Evolutionary conservation across 1,140 invertebrate genomes (phyloP).

Genomic region (Diachasmimorpha longicaudata): DNA sequence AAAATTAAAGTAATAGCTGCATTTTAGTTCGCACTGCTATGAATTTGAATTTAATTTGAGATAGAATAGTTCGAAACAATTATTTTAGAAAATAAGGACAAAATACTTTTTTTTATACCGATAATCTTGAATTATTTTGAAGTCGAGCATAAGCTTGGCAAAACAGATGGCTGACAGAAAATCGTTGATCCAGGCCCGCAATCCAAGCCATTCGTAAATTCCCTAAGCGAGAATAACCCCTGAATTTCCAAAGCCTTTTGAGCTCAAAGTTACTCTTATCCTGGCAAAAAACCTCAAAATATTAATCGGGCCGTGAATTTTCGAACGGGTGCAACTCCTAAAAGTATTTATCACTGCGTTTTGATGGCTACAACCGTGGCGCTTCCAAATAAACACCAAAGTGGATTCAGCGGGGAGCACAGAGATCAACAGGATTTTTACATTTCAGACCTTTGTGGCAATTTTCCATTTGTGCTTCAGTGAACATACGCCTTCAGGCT

Average conservation of each 20-base stretch:
- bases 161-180: too few relatives aligned
- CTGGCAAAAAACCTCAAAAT: background rate
- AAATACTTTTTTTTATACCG: too few relatives aligned
- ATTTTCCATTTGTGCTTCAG: conserved; percentile 2
- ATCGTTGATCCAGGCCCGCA: too few relatives aligned
- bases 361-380: background rate
- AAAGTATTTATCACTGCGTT: background rate
- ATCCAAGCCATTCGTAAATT: too few relatives aligned
- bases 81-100: too few relatives aligned
- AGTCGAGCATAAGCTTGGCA: too few relatives aligned
- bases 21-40: too few relatives aligned
- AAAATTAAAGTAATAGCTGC: too few relatives aligned
- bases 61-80: too few relatives aligned
- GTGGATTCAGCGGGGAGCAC: background rate
- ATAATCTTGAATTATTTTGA: too few relatives aligned
- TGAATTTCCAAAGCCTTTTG: background rate
- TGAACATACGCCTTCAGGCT: background rate
- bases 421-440: background rate
- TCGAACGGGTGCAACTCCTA: background rate
- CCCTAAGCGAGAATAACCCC: too few relatives aligned
- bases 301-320: background rate
- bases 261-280: background rate
- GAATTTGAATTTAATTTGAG: too few relatives aligned
- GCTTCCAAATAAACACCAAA: background rate
- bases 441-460: background rate